phyloP scores from a whole-genome alignment of 2,888 invertebrate species.

The Drosophila prostipennis region DNA sequence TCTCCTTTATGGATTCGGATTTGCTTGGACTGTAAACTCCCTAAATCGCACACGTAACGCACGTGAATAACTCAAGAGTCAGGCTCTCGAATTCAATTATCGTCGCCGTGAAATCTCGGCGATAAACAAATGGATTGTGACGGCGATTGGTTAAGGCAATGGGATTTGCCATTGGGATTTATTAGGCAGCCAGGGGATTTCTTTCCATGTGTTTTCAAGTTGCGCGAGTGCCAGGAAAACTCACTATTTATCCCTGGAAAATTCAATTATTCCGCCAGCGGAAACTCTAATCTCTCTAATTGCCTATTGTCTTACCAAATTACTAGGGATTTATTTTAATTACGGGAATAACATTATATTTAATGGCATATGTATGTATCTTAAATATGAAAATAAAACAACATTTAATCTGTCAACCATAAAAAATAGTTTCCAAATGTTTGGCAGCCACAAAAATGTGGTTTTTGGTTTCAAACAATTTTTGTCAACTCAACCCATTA shows the following conservation, averaged over 20 bases:
- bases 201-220: conserved; percentile 21
- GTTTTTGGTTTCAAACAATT: background rate
- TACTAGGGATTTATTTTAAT: background rate
- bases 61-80: conserved; percentile 59
- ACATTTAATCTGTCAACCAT: background rate
- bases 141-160: background rate
- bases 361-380: background rate
- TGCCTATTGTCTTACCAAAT: conserved; percentile 1
- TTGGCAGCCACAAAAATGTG: background rate
- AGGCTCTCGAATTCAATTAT: conserved; percentile 67
- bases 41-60: conserved; percentile 46
- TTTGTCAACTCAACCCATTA: background rate
- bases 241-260: conserved; percentile 10
- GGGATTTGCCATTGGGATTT: conserved; percentile 23
- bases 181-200: conserved; percentile 23
- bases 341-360: background rate
- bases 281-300: conserved; percentile 11
- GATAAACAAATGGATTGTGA: conserved; percentile 31
- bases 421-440: background rate
- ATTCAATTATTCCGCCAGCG: conserved; percentile 1
- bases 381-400: too few species aligned
- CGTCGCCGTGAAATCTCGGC: conserved; percentile 22
- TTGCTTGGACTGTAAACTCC: conserved; percentile 24
- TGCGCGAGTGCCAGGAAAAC: conserved; percentile 11
- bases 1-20: conserved; percentile 26